Evolutionary conservation across 2,888 invertebrate genomes (phyloP).

Genomic region (Chouioia cunea): DNA sequence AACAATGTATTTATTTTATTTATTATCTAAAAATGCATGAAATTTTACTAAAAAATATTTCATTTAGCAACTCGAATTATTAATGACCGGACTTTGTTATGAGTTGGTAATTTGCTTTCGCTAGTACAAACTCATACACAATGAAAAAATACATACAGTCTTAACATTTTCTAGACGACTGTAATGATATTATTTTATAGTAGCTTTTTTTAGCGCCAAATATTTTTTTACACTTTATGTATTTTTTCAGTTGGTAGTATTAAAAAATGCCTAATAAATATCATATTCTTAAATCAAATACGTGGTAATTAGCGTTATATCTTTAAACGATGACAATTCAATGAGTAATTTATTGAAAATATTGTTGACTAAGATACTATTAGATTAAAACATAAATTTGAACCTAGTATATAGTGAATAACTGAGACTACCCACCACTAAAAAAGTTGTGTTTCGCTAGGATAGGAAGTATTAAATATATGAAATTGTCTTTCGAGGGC

Average conservation of each 20-base stretch:
- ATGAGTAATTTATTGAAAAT: constrained; percentile 18
- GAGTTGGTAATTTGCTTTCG: constrained; percentile 6
- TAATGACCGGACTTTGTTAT: not conserved
- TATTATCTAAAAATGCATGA: no score
- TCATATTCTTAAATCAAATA: constrained; percentile 19
- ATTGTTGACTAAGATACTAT: constrained; percentile 17
- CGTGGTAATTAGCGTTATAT: not conserved
- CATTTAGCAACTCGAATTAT: constrained; percentile 29
- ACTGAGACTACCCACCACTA: constrained; percentile 65
- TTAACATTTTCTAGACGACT: no score
- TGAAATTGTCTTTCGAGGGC: constrained; percentile 18
- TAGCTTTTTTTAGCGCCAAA: no score
- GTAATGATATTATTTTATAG: no score
- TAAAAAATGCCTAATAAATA: constrained; percentile 22
- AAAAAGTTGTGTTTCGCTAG: constrained; percentile 64
- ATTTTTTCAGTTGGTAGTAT: constrained; percentile 40
- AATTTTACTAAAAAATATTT: constrained; percentile 22
- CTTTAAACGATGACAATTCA: not conserved
- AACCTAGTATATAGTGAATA: constrained; percentile 44
- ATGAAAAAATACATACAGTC: constrained; percentile 19
- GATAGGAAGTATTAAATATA: constrained; percentile 51
- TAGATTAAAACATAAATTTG: constrained; percentile 24
- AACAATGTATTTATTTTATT: constrained; percentile 26
- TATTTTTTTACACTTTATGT: constrained; percentile 13
- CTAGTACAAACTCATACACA: constrained; percentile 4